phyloP scores from a whole-genome alignment of 2,888 invertebrate genomes.

The Galeopsomyia nigrocyanea region DNA sequence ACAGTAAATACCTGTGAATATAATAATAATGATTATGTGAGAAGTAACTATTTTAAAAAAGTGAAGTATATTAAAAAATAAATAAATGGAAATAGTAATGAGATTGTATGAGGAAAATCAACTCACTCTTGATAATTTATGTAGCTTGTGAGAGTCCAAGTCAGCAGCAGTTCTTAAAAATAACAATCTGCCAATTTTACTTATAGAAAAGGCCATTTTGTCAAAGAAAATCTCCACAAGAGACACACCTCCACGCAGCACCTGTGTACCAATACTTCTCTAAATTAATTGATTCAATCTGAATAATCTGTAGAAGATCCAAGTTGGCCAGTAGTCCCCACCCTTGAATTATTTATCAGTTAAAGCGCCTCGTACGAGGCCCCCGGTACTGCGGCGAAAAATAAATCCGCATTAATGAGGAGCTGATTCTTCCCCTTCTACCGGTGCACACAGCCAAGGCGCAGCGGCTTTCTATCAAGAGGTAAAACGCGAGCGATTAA shows the following conservation, averaged over 20 bases:
- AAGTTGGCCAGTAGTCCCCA: slow-evolving; percentile 3
- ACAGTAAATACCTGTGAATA: slow-evolving; percentile 60
- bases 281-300: too few species aligned
- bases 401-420: slow-evolving; percentile 19
- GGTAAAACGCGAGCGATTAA: background rate
- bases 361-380: slow-evolving; percentile 3
- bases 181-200: slow-evolving; percentile 29
- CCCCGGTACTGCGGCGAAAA: background rate
- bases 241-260: background rate
- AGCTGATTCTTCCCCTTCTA: background rate
- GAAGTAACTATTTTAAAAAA: background rate
- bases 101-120: background rate
- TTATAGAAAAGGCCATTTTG: slow-evolving; percentile 43
- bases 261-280: background rate
- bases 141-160: slow-evolving; percentile 17
- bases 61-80: background rate
- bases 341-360: slow-evolving; percentile 27
- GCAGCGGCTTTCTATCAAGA: slow-evolving; percentile 11
- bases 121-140: slow-evolving; percentile 34
- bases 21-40: background rate
- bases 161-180: slow-evolving; percentile 28
- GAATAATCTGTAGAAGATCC: too few species aligned
- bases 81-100: background rate
- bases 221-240: slow-evolving; percentile 1
- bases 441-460: background rate